Evolutionary conservation across 2,113 vertebrate genomes (phyloP).

Genomic region (Collichthys lucidus): DNA sequence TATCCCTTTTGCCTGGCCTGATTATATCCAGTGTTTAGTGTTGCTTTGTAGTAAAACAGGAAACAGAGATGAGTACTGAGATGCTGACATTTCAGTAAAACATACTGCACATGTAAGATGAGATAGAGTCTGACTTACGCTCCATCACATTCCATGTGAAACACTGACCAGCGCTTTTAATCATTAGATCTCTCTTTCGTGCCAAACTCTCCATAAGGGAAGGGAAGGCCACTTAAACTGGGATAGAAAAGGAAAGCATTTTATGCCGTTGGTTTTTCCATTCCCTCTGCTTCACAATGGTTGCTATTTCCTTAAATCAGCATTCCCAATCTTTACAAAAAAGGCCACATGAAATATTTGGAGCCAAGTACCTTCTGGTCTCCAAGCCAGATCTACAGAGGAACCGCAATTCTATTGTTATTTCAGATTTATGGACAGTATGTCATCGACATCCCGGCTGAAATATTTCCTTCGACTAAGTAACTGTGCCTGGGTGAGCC

Average conservation of each 20-base stretch:
- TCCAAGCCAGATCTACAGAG: conserved; percentile 40
- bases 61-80: conserved; percentile 6
- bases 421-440: conserved; percentile 45
- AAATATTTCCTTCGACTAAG: conserved; percentile 55
- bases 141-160: conserved; percentile 29
- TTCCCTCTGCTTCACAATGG: conserved; percentile 53
- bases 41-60: conserved; percentile 3
- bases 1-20: conserved; percentile 23
- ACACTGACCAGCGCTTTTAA: conserved; percentile 36
- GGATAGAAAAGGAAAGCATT: conserved; percentile 43
- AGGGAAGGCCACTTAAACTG: conserved; percentile 28
- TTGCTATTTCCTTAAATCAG: conserved; percentile 58
- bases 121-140: not conserved
- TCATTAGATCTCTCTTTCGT: conserved; percentile 41
- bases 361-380: conserved; percentile 48
- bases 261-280: conserved; percentile 48
- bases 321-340: conserved; percentile 46
- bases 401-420: conserved; percentile 51
- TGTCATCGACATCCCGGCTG: conserved; percentile 28
- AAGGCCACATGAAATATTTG: conserved; percentile 18
- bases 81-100: not conserved
- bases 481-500: conserved; percentile 25
- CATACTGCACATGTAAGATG: not conserved
- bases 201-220: conserved; percentile 47
- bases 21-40: conserved; percentile 3